phyloP scores from a whole-genome alignment of 2,797 vertebrate species.

The Pangasius krempfi region DNA sequence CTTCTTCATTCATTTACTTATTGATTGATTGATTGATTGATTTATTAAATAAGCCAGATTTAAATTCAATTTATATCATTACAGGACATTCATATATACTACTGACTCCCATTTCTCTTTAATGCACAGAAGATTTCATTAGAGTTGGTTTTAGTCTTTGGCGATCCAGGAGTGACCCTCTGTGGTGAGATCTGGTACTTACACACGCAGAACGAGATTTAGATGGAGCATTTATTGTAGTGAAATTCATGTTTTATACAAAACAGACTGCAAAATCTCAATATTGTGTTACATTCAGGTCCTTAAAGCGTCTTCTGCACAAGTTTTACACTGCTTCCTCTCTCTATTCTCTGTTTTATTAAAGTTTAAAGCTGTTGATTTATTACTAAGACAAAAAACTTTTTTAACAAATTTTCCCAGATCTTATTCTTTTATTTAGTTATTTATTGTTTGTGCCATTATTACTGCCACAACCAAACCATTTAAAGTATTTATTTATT shows the following conservation, averaged over 20 bases:
- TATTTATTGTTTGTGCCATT: neutral
- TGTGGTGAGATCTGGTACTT: neutral
- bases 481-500: neutral
- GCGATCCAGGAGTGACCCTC: neutral
- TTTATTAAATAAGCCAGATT: too few species aligned
- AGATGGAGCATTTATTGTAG: neutral
- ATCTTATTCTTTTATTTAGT: neutral
- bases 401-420: neutral
- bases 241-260: neutral
- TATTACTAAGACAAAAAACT: neutral
- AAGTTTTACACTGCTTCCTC: neutral
- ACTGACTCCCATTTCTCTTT: neutral
- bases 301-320: neutral
- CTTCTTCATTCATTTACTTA: neutral
- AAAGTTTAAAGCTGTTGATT: neutral
- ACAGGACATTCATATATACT: neutral
- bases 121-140: neutral
- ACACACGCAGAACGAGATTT: neutral
- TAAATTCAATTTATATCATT: neutral
- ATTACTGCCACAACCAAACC: neutral
- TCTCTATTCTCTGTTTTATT: neutral
- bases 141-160: neutral
- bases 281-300: too few species aligned
- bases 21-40: too few species aligned
- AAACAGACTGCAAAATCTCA: neutral